A percentile compares a stretch with the other conserved stretches of the same genome.
Conservation (phyloP, 2,113 vertebrate species). For the Andinoacara biseriatus region DNA sequence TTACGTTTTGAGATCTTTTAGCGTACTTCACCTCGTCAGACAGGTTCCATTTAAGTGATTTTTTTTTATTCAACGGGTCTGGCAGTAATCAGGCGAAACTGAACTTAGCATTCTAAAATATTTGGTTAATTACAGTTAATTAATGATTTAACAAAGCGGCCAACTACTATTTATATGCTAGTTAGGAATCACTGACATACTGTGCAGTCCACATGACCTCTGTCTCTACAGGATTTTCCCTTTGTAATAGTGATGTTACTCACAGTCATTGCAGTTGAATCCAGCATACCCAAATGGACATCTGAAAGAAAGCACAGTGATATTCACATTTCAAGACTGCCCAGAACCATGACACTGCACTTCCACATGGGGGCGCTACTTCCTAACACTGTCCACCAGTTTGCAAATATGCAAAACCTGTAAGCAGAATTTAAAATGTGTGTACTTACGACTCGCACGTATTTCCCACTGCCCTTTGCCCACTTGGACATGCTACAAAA, state of each 20-base stretch:
- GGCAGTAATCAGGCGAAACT: too few relatives aligned
- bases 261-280: constrained; percentile 82
- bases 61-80: too few relatives aligned
- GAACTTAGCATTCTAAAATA: too few relatives aligned
- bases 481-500: constrained; percentile 76
- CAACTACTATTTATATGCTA: background rate
- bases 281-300: constrained; percentile 79
- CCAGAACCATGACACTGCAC: background rate
- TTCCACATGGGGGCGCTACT: constrained; percentile 42
- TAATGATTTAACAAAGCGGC: too few relatives aligned
- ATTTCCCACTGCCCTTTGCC: constrained; percentile 42
- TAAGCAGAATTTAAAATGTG: background rate
- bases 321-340: background rate
- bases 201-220: background rate
- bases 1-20: too few relatives aligned
- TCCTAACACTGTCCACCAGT: background rate
- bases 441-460: constrained; percentile 70
- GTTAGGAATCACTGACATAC: background rate
- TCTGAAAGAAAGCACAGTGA: constrained; percentile 56
- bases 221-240: background rate
- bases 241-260: constrained; percentile 37
- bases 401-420: background rate
- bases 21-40: too few relatives aligned
- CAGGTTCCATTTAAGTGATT: too few relatives aligned
- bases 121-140: too few relatives aligned